Base-by-base conservation (phyloP, 2,113 vertebrate species). In the Hylia prasina region DNA sequence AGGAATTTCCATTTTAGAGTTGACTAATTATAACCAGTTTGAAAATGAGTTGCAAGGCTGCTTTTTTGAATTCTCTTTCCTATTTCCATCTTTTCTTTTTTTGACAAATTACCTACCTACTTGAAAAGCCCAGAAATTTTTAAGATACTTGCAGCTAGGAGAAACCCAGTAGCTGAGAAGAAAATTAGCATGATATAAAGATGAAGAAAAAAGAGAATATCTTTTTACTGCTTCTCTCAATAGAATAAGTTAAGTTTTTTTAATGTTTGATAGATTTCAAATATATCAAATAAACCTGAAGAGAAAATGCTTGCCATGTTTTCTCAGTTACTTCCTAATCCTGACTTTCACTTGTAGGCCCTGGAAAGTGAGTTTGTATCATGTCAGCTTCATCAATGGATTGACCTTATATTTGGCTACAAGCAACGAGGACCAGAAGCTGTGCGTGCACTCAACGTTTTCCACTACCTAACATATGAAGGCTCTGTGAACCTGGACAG, bases 311-410 rank as follows among this genome's bases (percentile, higher is more conserved):
- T 30, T 3, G 1, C 77, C 88, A 30, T 48, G 20, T 88, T 92
- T 95, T 71, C n/a, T 64, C 27, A 63, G 47, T 69, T 93, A 20
- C 64, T 60, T 85, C 63, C 90, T 94, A 50, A 89, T 71, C 79
- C 42, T 71, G 33, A 45, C 83, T 93, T 91, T 97, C 96, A 95
- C 94, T 97, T 97, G 75, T 97, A 99, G 99, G 99, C 99, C 90
- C 97, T 99, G 98, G 99, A 99, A 98, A 99, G 99, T 20, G 99
- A 99, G 96, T 99, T 99, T 98, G 99, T 99, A 91, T 99, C 99
- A 82, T 99, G 99, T 98, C 99, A 99, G 22, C 99, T 99, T 95
- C 99, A 99, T 97, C 99, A 99, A 96, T 99, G 99, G 99, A 99
- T 99, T 95, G 99, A 99, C 98, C 99, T 99, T 96, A 98, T 99